These are phyloP conservation scores for Xestia ashworthii DNA, from an alignment of 2,888 invertebrate genomes.

Conservation along the genomic window DNA sequence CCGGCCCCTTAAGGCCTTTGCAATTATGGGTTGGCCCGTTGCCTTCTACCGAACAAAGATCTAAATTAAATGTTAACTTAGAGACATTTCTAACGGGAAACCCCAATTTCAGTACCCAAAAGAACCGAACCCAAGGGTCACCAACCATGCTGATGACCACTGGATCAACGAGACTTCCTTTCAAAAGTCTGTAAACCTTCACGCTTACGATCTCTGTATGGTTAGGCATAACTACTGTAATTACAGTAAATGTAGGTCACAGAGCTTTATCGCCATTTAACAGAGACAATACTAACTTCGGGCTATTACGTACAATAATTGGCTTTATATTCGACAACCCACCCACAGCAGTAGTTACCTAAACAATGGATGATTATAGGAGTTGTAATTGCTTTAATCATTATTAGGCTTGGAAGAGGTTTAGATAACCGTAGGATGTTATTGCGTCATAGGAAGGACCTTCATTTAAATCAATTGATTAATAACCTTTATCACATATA, in stretches of 20 bases:
- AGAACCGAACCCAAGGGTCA: neutral
- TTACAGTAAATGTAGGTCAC: constrained; percentile 5
- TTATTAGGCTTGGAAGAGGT: neutral
- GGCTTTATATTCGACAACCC: constrained; percentile 29
- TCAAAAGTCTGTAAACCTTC: neutral
- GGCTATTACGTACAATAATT: constrained; percentile 34
- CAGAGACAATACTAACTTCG: constrained; percentile 40
- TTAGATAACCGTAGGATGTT: neutral
- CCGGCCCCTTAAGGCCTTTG: no score
- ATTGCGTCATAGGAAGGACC: neutral
- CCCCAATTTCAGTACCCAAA: no score
- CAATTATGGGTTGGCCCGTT: neutral
- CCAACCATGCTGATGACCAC: neutral
- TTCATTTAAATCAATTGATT: constrained; percentile 6
- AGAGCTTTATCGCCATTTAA: constrained; percentile 25
- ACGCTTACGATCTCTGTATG: neutral
- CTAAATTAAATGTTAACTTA: neutral
- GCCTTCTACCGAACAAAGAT: neutral
- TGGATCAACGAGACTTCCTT: neutral
- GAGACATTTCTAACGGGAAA: neutral
- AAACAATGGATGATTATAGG: constrained; percentile 20
- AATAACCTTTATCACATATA: neutral
- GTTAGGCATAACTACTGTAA: neutral
- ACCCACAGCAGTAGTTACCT: constrained; percentile 4
- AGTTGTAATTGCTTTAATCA: constrained; percentile 18